A percentile compares a stretch with the other conserved stretches of the same genome.
Evolutionary conservation across 2,888 invertebrate genomes (phyloP).

Genomic region (Pseudoips prasinana): DNA sequence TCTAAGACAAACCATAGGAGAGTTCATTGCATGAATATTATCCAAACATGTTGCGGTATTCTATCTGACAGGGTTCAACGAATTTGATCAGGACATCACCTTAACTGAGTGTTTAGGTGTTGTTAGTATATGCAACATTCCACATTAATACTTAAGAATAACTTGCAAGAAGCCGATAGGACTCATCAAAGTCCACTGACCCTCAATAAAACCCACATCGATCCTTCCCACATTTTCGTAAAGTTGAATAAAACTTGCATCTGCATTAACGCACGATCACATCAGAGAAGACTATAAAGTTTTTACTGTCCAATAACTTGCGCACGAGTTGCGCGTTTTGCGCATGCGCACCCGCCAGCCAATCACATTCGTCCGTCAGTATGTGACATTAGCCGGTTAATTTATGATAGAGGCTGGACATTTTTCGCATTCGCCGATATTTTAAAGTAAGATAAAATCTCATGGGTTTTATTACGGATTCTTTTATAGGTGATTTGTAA

Average conservation of each 20-base stretch:
- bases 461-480: conserved; percentile 54
- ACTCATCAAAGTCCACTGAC: conserved; percentile 15
- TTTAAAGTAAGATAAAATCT: conserved; percentile 64
- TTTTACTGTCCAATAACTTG: conserved; percentile 63
- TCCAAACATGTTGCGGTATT: no score
- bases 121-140: no score
- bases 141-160: no score
- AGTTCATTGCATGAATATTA: no score
- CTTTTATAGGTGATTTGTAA: conserved; percentile 36
- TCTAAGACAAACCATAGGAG: no score
- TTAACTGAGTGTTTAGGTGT: no score
- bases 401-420: conserved; percentile 68
- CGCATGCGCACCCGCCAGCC: conserved; percentile 37
- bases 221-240: conserved; percentile 31
- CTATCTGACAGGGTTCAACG: no score
- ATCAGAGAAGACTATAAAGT: conserved; percentile 48
- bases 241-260: conserved; percentile 29
- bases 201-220: conserved; percentile 27
- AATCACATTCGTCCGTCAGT: conserved; percentile 54
- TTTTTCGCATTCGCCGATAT: conserved; percentile 61
- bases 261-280: conserved; percentile 33
- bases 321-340: conserved; percentile 23
- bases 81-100: no score
- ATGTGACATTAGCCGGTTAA: conserved; percentile 62
- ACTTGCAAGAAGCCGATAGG: not conserved